Conservation (phyloP, 1,140 invertebrate genomes). For the Zaprionus vittiger region DNA sequence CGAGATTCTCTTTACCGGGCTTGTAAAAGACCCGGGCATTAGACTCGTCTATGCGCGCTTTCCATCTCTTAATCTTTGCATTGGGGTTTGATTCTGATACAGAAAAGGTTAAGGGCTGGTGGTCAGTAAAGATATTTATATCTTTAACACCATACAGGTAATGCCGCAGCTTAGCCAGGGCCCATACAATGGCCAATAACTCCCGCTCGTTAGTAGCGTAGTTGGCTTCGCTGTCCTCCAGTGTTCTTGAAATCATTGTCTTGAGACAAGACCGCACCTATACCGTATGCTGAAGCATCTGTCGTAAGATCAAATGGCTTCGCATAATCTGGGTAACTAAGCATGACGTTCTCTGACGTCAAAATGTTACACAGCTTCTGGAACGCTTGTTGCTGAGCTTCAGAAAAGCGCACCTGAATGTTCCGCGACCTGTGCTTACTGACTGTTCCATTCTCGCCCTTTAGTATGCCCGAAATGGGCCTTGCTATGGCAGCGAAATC, state of each 20-base stretch:
- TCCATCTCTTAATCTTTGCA: slow-evolving; percentile 31
- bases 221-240: background rate
- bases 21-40: slow-evolving; percentile 60
- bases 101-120: slow-evolving; percentile 18
- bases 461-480: too few species aligned
- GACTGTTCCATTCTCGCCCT: too few species aligned
- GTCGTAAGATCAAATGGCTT: background rate
- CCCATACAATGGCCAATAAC: slow-evolving; percentile 3
- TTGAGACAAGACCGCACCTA: background rate
- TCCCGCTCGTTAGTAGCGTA: slow-evolving; percentile 9
- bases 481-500: too few species aligned
- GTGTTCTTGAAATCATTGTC: background rate
- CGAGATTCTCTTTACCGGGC: slow-evolving; percentile 61
- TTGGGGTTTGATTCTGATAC: slow-evolving; percentile 36
- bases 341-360: background rate
- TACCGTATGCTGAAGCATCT: background rate
- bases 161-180: background rate
- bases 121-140: slow-evolving; percentile 26
- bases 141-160: background rate
- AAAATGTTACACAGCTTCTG: background rate
- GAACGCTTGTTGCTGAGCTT: slow-evolving; percentile 68
- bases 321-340: background rate
- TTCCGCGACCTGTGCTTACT: background rate
- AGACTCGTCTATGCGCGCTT: slow-evolving; percentile 30
- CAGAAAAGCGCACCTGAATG: slow-evolving; percentile 5